These are phyloP conservation scores for Cinara cedri DNA, from an alignment of 2,888 invertebrate genomes.

Conservation along the genomic window DNA sequence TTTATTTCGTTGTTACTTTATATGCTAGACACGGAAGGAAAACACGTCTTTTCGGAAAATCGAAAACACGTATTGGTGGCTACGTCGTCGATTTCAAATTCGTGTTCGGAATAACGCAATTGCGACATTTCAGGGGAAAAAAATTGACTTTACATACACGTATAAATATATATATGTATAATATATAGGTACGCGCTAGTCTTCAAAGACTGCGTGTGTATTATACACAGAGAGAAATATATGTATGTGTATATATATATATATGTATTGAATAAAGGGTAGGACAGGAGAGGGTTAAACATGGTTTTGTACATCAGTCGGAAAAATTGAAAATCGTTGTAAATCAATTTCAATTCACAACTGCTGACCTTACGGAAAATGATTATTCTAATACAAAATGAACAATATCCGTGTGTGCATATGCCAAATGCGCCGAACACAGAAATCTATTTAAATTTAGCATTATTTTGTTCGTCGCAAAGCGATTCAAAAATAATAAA, in stretches of 20 bases:
- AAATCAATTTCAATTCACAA: constrained; percentile 43
- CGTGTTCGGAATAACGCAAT: constrained; percentile 45
- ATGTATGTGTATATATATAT: too few species aligned
- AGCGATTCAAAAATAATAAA: too few species aligned
- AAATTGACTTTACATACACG: constrained; percentile 26
- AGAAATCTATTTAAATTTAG: too few species aligned
- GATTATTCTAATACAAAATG: constrained; percentile 14
- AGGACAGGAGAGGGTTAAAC: not conserved
- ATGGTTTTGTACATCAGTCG: not conserved
- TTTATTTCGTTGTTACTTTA: constrained; percentile 6
- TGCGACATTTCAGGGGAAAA: constrained; percentile 24
- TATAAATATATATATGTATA: too few species aligned
- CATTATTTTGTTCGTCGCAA: too few species aligned
- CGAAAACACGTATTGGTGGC: constrained; percentile 30
- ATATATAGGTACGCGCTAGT: not conserved
- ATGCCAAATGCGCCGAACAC: constrained; percentile 21
- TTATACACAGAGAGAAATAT: not conserved
- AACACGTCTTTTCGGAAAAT: constrained; percentile 12
- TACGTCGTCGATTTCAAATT: constrained; percentile 29
- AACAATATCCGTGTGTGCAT: constrained; percentile 1
- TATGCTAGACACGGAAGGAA: constrained; percentile 5
- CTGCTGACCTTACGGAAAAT: not conserved
- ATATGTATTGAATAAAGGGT: not conserved
- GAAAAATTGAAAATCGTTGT: constrained; percentile 41
- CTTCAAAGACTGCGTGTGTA: constrained; percentile 23